phyloP scores from a whole-genome alignment of 2,113 vertebrate genomes.

The Hucho hucho region DNA sequence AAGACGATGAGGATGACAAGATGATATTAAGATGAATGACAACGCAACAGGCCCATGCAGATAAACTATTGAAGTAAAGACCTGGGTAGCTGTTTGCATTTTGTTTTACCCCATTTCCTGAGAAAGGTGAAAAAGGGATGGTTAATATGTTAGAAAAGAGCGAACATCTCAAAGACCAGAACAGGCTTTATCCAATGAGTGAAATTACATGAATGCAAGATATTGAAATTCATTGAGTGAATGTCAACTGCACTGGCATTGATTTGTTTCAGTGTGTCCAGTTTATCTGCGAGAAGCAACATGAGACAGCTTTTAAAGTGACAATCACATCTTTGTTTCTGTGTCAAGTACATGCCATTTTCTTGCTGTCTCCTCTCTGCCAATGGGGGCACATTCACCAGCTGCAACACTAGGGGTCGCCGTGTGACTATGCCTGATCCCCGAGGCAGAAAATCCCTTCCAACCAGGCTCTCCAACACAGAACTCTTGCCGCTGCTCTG shows the following conservation, averaged over 20 bases:
- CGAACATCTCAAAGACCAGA: conserved; percentile 3
- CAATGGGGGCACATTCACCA: conserved; percentile 69
- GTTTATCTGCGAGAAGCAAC: background rate
- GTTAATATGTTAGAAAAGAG: conserved; percentile 49
- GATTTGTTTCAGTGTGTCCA: conserved; percentile 23
- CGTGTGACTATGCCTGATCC: conserved; percentile 80
- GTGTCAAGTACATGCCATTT: conserved; percentile 56
- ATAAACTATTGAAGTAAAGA: conserved; percentile 57
- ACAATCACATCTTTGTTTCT: background rate
- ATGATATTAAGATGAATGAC: too few relatives aligned
- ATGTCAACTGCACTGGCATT: background rate
- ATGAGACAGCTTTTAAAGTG: background rate
- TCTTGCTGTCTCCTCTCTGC: conserved; percentile 65
- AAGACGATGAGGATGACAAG: background rate
- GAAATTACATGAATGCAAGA: conserved; percentile 4
- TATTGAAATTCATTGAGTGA: background rate
- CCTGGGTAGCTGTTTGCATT: conserved; percentile 70
- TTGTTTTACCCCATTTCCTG: conserved; percentile 71
- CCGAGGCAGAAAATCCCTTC: conserved; percentile 79
- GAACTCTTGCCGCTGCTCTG: conserved; percentile 83
- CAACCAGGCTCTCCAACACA: conserved; percentile 79
- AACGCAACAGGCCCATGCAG: conserved; percentile 40
- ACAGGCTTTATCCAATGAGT: background rate
- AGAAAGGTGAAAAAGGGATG: conserved; percentile 43
- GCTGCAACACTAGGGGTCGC: conserved; percentile 78